Base-by-base conservation (phyloP, 2,113 vertebrate species). In the Sebastes schlegelii region DNA sequence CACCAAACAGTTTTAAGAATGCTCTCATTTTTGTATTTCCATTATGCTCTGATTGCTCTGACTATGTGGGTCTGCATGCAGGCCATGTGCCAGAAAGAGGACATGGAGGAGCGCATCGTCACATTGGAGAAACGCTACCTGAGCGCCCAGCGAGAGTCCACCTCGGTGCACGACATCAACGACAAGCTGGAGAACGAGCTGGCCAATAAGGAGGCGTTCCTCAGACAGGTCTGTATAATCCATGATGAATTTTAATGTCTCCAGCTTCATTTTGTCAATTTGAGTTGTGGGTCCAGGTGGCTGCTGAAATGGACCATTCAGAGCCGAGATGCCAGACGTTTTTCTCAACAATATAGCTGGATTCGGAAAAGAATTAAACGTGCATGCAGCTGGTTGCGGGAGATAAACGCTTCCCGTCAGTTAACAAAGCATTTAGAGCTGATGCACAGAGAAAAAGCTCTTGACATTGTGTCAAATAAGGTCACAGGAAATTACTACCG, bases 81-180 rank as follows among this genome's bases (percentile, higher is more conserved):
- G 98, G 98, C 97, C 79, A 98, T 99, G 97, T 99, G 98, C 83
- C 98, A 99, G 93, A 99, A 99, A 89, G 98, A 99, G 88, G 98
- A 99, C 85, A 99, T 99, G 98, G 98, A 99, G 94, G 98, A 99
- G 90, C 96, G 98, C 71, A 99, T 99, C 76, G 99, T 98, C 0
- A 99, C 98, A 0, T 93, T 99, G 86, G 98, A 99, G 89, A 99
- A 99, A 90, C 98, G 98, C 83, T 99, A 99, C 95, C 97, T 99
- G 92, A 98, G 97, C 92, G 98, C 97, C 84, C 98, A 99, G 91
- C 96, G 98, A 78, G 98, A 99, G 96, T 97, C 98, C 92, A 99
- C 98, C 63, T 99, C 98, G 21, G 97, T 99, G 78, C 98, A 99
- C 14, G 98, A 99, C 94, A 99, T 99, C 96, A 99, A 98, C 0